Conservation (phyloP, 2,888 invertebrate species). For the Tetanocera ferruginea region DNA sequence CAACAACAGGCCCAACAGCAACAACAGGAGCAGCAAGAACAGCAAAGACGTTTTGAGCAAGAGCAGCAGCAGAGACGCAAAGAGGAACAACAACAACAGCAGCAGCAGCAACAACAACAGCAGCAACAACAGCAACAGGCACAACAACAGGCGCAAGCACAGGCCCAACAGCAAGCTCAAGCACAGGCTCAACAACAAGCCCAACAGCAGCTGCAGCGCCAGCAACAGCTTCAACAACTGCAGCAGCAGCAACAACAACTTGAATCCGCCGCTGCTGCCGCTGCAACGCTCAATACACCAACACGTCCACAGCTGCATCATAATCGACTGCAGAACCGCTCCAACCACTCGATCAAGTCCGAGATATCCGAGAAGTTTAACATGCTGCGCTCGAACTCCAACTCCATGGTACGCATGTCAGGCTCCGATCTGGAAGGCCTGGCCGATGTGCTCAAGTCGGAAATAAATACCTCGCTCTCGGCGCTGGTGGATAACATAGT, state of each 20-base stretch:
- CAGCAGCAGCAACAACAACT: conserved; percentile 68
- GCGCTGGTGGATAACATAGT: conserved; percentile 91
- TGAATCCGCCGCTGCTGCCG: conserved; percentile 56
- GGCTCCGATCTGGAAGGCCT: conserved; percentile 88
- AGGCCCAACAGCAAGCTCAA: conserved; percentile 70
- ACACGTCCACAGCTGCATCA: conserved; percentile 61
- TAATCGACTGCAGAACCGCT: conserved; percentile 62
- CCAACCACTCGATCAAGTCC: conserved; percentile 72
- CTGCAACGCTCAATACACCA: conserved; percentile 60
- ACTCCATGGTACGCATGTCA: conserved; percentile 77
- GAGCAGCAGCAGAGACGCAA: conserved; percentile 72
- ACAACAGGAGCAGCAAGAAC: conserved; percentile 69
- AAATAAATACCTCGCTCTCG: conserved; percentile 87
- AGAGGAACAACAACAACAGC: conserved; percentile 74
- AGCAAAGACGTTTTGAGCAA: conserved; percentile 72
- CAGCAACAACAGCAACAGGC: conserved; percentile 70
- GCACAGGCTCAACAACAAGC: conserved; percentile 69
- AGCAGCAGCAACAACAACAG: conserved; percentile 69
- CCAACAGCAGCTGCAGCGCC: conserved; percentile 72
- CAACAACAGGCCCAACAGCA: conserved; percentile 69
- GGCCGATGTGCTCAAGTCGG: conserved; percentile 91
- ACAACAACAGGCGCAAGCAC: conserved; percentile 72
- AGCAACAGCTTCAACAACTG: conserved; percentile 72
- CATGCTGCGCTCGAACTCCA: conserved; percentile 80
- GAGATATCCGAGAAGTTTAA: conserved; percentile 84